phyloP scores from a whole-genome alignment of 2,113 vertebrate species.

The Clarias batrachus region DNA sequence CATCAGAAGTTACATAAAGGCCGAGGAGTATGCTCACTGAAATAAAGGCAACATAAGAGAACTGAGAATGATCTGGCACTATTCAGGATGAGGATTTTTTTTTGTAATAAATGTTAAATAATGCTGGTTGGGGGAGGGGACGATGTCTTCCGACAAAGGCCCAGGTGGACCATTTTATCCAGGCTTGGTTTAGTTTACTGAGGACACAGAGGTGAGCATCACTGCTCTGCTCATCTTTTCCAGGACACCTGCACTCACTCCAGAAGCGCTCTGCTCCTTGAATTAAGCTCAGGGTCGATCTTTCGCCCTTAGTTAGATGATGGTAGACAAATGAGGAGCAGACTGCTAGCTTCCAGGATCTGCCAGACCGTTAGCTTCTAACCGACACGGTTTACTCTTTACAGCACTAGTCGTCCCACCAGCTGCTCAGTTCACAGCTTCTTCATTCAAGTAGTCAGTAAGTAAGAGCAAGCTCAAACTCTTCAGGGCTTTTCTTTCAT shows the following conservation, averaged over 20 bases:
- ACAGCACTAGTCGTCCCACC: not conserved
- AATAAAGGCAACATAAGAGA: not conserved
- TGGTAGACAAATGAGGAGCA: not conserved
- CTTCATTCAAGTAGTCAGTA: too few relatives aligned
- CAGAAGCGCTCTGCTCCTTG: not conserved
- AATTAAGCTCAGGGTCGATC: too few relatives aligned
- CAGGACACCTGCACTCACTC: not conserved
- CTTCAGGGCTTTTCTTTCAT: not conserved
- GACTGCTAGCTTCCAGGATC: not conserved
- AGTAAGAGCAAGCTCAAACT: not conserved
- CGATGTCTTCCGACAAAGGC: constrained; percentile 74
- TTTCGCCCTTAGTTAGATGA: not conserved
- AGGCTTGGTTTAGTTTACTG: constrained; percentile 31
- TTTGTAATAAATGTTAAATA: constrained; percentile 8
- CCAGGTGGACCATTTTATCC: constrained; percentile 71
- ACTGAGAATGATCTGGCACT: not conserved
- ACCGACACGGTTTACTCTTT: not conserved
- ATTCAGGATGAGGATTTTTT: not conserved
- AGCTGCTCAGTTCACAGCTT: not conserved
- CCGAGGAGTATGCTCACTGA: not conserved
- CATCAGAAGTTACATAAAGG: not conserved
- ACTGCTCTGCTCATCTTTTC: not conserved
- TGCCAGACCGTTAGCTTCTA: constrained; percentile 4
- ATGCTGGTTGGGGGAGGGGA: constrained; percentile 73
- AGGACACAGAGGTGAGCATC: constrained; percentile 11